Evolutionary conservation across 2,797 vertebrate species (phyloP).

Genomic region (Lemur catta): DNA sequence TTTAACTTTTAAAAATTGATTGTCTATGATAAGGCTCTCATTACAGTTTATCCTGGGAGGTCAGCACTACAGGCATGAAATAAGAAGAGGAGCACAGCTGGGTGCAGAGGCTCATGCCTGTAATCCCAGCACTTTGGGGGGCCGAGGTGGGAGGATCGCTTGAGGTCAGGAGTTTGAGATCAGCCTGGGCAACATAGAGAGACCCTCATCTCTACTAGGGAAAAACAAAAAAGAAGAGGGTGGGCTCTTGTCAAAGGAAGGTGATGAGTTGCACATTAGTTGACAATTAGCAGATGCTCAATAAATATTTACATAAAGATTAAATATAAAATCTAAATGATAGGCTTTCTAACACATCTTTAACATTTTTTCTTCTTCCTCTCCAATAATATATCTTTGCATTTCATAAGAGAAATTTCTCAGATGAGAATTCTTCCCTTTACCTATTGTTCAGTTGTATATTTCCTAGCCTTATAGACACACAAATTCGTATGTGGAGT

Average conservation of each 20-base stretch:
- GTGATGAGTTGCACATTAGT: background rate
- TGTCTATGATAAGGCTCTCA: background rate
- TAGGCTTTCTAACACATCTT: background rate
- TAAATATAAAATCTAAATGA: background rate
- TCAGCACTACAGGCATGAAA: rapidly evolving
- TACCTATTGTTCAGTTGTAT: background rate
- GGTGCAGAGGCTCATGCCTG: no score
- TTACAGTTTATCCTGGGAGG: background rate
- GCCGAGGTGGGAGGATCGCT: rapidly evolving
- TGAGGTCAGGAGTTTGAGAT: no score
- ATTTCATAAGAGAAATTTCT: background rate
- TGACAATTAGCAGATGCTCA: background rate
- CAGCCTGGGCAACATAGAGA: no score
- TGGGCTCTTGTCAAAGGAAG: background rate
- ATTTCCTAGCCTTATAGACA: background rate
- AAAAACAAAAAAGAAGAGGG: no score
- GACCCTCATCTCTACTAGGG: no score
- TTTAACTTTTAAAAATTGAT: background rate
- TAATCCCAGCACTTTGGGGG: no score
- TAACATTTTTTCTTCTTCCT: background rate
- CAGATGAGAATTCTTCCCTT: background rate
- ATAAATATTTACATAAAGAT: background rate
- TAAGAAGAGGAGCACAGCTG: background rate
- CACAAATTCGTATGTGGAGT: background rate
- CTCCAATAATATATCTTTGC: background rate